Percentiles rank a stretch among this genome's conserved stretches.
Conservation (phyloP, 2,113 vertebrate genomes). For the Phainopepla nitens region DNA sequence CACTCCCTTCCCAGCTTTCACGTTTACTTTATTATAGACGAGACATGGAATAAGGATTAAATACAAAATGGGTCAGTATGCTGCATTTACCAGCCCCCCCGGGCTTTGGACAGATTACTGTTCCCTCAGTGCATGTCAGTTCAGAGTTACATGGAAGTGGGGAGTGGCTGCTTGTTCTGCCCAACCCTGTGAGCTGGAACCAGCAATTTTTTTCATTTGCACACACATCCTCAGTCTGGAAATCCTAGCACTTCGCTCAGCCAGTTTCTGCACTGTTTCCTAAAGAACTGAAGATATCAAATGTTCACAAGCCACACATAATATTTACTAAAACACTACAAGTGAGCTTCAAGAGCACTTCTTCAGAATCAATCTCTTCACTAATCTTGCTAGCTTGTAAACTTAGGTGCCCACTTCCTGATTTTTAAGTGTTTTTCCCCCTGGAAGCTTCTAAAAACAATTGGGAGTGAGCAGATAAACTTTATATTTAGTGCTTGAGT, state of each 20-base stretch:
- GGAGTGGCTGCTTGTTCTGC: background rate
- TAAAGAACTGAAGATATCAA: background rate
- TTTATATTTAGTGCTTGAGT: background rate
- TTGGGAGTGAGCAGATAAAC: background rate
- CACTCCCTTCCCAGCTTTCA: slow-evolving; percentile 52
- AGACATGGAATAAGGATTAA: slow-evolving; percentile 39
- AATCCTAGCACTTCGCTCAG: background rate
- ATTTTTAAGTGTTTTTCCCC: background rate
- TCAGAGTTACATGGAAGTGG: background rate
- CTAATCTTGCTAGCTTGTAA: background rate
- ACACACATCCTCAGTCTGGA: background rate
- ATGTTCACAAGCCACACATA: background rate
- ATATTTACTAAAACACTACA: background rate
- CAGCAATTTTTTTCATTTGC: background rate
- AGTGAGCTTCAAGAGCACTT: background rate
- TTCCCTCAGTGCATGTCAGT: slow-evolving; percentile 13
- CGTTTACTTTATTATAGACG: slow-evolving; percentile 52
- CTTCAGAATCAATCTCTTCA: background rate
- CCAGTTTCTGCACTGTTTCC: background rate
- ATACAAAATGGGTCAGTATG: slow-evolving; percentile 52
- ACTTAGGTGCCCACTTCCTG: background rate
- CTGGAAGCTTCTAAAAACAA: background rate
- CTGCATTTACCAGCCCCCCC: background rate
- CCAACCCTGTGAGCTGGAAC: background rate
- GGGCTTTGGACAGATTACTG: background rate